Evolutionary conservation across 2,113 vertebrate genomes (phyloP).

Genomic region (Diphyllodes magnificus): DNA sequence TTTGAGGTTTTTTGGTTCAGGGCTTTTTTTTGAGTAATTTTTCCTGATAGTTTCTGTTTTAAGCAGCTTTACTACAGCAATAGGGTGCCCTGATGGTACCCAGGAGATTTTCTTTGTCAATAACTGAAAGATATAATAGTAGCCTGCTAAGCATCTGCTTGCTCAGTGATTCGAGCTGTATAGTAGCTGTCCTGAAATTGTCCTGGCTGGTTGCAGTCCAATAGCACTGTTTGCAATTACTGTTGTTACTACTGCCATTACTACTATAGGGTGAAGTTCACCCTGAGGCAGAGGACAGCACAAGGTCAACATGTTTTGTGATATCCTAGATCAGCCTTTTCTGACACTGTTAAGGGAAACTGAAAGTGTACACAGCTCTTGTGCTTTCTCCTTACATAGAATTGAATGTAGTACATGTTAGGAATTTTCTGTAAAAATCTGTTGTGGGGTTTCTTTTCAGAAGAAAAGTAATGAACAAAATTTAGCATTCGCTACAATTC

Average conservation of each 20-base stretch:
- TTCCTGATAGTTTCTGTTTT: not conserved
- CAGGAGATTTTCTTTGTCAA: constrained; percentile 6
- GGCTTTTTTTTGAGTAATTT: not conserved
- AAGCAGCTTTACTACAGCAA: not conserved
- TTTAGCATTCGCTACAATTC: not conserved
- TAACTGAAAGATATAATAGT: not conserved
- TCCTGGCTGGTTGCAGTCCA: not conserved
- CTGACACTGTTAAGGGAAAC: not conserved
- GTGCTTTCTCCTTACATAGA: not conserved
- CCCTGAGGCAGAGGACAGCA: not conserved
- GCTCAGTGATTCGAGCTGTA: constrained; percentile 12
- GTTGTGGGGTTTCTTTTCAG: not conserved
- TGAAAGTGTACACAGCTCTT: not conserved
- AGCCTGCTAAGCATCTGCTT: constrained; percentile 2
- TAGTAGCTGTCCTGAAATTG: constrained; percentile 15
- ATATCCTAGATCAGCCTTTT: not conserved
- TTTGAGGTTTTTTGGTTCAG: not conserved
- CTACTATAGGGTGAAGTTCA: not conserved
- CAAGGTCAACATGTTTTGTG: constrained; percentile 5
- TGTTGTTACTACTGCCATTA: not conserved
- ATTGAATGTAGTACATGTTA: not conserved
- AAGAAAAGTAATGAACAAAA: not conserved
- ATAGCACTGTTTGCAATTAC: not conserved
- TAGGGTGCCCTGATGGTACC: not conserved
- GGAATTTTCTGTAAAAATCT: not conserved